Base-by-base conservation (phyloP, 2,888 invertebrate genomes). In the Aporophyla nigra region DNA sequence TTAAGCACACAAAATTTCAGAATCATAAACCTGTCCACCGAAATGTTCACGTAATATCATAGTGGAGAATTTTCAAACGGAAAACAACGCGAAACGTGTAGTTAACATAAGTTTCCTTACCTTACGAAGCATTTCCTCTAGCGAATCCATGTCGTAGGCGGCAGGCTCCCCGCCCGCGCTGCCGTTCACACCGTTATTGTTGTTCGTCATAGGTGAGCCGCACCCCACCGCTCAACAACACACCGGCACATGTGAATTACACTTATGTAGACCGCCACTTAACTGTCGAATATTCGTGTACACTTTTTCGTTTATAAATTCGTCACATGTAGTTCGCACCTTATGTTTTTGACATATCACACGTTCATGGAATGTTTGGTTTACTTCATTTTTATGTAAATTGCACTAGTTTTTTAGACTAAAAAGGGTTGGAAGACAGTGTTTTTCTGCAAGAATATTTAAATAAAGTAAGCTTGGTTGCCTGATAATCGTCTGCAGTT, bases 71-170 rank as follows among this genome's bases (percentile, higher is more conserved):
- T 80, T 84, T 74, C 63, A 19, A 76, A 79, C 74, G 72, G 61
- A 78, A 80, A 78, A 79, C 80, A 80, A 78, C 69, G 51, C 70
- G 62, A 77, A 76, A 82, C 49, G 76, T 78, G 68, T 73, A 77
- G 80, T 82, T 80, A 84, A 81, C 81, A 82, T 84, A 83, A 77
- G 74, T 83, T 79, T 68, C 58, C 93, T 97, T 97, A 98, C 59
- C 98, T 98, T 98, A 92, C 98, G 97, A 92, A 98, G 97, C 97
- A 98, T 98, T 95, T 98, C 98, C 94, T 98, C 98, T 89, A 98
- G 97, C 89, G 98, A 98, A 92, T 98, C 98, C 97, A 98, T 98
- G 94, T 98, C 98, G 94, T 97, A 96, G 94, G 95, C 93, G 90
- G 97, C 97, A 93, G 97, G 97, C 95, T 97, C 97, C 88, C 97